These are phyloP conservation scores for Acanthochromis polyacanthus DNA, from an alignment of 2,113 vertebrate genomes.

Conservation along the genomic window DNA sequence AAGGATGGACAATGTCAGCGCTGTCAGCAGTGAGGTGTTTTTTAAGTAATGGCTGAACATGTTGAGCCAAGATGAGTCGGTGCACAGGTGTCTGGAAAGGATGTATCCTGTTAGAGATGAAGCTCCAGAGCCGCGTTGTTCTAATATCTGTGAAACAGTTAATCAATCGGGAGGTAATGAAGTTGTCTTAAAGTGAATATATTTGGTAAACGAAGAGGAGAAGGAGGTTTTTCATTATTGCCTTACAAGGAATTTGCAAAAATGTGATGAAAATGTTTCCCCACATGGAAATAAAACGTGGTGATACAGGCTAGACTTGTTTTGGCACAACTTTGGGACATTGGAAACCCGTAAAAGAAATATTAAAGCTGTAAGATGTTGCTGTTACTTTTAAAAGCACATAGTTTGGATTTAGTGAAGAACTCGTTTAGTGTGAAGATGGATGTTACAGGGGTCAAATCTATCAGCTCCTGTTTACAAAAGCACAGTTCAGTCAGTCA, in stretches of 20 bases:
- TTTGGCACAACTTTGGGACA: not conserved
- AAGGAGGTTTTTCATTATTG: too few relatives aligned
- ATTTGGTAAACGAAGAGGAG: conserved; percentile 8
- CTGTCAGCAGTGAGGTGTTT: conserved; percentile 58
- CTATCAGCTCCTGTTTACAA: not conserved
- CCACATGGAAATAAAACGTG: too few relatives aligned
- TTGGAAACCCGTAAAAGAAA: conserved; percentile 1
- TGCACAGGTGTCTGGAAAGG: conserved; percentile 52
- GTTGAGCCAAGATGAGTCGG: conserved; percentile 36
- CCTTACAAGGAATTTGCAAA: too few relatives aligned
- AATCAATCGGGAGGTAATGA: not conserved
- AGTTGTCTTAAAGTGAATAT: conserved; percentile 6
- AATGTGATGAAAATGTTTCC: too few relatives aligned
- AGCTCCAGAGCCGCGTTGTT: conserved; percentile 9
- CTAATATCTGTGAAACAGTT: conserved; percentile 17
- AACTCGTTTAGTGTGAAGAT: not conserved
- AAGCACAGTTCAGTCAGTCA: not conserved
- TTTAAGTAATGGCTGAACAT: conserved; percentile 18
- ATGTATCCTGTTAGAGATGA: conserved; percentile 46
- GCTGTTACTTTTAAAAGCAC: not conserved
- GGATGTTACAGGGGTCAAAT: not conserved
- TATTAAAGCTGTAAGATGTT: not conserved
- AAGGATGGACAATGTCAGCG: conserved; percentile 58
- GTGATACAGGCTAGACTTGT: not conserved
- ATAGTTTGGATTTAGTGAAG: not conserved